Percentiles rank a stretch among this genome's conserved stretches.
Evolutionary conservation across 2,113 vertebrate species (phyloP).

Genomic region (Pseudolaguvia tuberculata): DNA sequence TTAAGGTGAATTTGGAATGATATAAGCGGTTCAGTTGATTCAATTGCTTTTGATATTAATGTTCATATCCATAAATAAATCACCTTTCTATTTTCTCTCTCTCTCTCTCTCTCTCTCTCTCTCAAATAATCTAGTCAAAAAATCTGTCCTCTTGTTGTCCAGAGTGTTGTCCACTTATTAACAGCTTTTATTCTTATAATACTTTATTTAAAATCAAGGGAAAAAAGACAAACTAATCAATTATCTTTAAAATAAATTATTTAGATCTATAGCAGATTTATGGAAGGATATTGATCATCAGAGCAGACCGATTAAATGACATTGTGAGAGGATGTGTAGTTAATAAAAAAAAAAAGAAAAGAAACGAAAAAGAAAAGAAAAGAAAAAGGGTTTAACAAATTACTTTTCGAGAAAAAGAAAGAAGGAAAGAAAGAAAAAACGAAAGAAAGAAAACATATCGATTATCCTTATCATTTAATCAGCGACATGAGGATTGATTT

Average conservation of each 20-base stretch:
- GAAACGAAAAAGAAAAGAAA: no score
- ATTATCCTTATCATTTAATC: no score
- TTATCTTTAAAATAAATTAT: no score
- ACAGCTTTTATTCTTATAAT: no score
- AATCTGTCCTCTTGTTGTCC: not conserved
- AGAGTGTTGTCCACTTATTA: not conserved
- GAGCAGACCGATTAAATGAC: no score
- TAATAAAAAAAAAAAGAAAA: no score
- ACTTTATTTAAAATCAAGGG: not conserved
- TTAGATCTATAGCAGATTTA: slow-evolving; percentile 76
- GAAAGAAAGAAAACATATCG: no score
- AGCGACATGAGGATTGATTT: not conserved
- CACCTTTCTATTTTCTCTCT: not conserved
- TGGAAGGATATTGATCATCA: slow-evolving; percentile 90
- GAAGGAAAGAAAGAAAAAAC: no score
- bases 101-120: not conserved
- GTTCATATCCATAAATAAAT: not conserved
- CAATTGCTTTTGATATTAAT: not conserved
- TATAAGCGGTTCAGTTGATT: not conserved
- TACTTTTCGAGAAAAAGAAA: no score
- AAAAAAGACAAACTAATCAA: not conserved
- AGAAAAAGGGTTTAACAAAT: no score
- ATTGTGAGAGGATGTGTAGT: no score
- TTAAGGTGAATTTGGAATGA: not conserved
- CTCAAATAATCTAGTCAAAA: not conserved